Evolutionary conservation across 2,113 vertebrate genomes (phyloP).

Genomic region (Chroicocephalus ridibundus): DNA sequence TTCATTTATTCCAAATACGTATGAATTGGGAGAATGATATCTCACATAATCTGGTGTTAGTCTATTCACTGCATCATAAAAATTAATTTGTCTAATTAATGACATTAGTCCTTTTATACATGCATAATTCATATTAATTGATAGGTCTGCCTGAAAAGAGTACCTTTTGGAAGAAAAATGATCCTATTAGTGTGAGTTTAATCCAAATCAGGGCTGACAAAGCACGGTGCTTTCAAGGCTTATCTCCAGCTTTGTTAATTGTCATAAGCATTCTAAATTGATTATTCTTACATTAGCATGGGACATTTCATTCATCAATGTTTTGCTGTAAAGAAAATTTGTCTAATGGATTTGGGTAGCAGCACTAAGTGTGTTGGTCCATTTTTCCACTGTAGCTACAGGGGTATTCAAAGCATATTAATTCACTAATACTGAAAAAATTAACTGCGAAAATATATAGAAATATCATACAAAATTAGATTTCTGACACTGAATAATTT

Average conservation of each 20-base stretch:
- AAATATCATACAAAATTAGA: slow-evolving; percentile 85
- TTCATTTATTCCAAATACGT: slow-evolving; percentile 74
- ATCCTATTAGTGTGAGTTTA: slow-evolving; percentile 93
- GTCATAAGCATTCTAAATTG: slow-evolving; percentile 95
- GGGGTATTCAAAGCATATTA: slow-evolving; percentile 84
- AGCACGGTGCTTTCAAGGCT: slow-evolving; percentile 84
- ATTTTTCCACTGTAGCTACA: slow-evolving; percentile 83
- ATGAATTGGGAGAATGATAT: slow-evolving; percentile 69
- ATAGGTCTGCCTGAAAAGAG: slow-evolving; percentile 89
- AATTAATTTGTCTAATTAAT: slow-evolving; percentile 99
- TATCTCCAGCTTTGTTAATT: slow-evolving; percentile 87
- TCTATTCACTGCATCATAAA: slow-evolving; percentile 86
- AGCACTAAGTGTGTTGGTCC: slow-evolving; percentile 75
- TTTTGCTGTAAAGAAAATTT: slow-evolving; percentile 81
- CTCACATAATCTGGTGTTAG: slow-evolving; percentile 80
- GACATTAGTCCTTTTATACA: slow-evolving; percentile 93
- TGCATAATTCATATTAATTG: slow-evolving; percentile 99
- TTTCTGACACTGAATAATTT: slow-evolving; percentile 84
- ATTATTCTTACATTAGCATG: slow-evolving; percentile 88
- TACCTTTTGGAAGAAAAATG: slow-evolving; percentile 95
- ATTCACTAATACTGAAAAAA: slow-evolving; percentile 77
- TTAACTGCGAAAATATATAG: slow-evolving; percentile 74
- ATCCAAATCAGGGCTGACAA: slow-evolving; percentile 97
- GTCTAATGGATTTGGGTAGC: slow-evolving; percentile 82
- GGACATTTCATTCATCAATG: slow-evolving; percentile 91